phyloP scores from a whole-genome alignment of 2,113 vertebrate species.

The Paradisaea rubra region DNA sequence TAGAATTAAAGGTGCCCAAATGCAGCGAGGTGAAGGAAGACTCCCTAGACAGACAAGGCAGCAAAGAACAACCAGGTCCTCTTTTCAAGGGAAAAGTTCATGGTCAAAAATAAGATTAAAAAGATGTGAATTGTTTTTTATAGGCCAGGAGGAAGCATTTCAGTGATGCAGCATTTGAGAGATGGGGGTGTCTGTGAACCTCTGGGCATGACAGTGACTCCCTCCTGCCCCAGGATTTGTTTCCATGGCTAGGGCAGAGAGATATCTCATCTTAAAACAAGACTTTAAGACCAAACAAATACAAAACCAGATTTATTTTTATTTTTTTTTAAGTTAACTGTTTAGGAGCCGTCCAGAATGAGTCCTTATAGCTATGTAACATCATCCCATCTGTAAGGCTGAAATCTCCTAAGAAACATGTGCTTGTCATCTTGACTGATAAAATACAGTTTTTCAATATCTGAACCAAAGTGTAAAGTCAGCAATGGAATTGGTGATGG shows the following conservation, averaged over 20 bases:
- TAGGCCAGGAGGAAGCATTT: background rate
- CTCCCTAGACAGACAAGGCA: background rate
- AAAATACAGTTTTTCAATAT: background rate
- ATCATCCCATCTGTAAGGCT: background rate
- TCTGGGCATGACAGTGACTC: background rate
- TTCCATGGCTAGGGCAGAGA: background rate
- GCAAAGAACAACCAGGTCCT: background rate
- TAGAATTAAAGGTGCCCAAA: background rate
- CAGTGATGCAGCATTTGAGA: background rate
- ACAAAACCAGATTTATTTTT: background rate
- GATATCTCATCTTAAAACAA: background rate
- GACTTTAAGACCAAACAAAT: background rate
- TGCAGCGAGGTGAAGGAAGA: background rate
- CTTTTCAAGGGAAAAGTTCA: background rate
- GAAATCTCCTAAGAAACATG: background rate
- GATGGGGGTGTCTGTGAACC: background rate
- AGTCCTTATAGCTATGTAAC: background rate
- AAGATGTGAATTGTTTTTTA: background rate
- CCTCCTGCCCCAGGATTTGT: background rate
- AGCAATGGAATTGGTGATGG: background rate
- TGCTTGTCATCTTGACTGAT: background rate
- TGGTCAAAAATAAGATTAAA: background rate
- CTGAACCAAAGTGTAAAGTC: background rate
- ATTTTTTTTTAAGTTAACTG: background rate
- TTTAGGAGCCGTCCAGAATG: background rate